Base-by-base conservation (phyloP, 2,113 vertebrate species). In the Poecilia latipinna region DNA sequence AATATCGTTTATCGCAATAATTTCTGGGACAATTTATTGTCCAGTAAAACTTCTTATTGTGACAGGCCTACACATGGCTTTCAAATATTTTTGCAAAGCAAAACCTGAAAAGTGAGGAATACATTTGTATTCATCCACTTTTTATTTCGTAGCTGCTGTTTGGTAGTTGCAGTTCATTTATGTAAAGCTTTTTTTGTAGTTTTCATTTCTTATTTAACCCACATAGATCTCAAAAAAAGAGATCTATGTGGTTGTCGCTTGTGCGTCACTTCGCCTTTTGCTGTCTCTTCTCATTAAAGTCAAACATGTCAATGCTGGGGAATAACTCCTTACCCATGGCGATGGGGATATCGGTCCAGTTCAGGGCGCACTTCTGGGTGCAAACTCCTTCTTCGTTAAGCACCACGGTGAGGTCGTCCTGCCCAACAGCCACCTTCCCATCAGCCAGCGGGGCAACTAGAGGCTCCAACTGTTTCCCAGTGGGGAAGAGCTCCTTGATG, bases 311-410 rank as follows among this genome's bases (percentile, higher is more conserved):
- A 22, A 24, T 5, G 24, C 12, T 35, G 2, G 51, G 51, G 51
- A 57, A 57, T 57, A 10, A 44, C 17, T 39, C 88, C 93, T 95
- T 90, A 99, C 98, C 98, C 98, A 99, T 99, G 32, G 97, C 96
- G 82, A 97, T 97, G 11, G 98, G 98, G 86, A 99, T 99, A 92
- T 99, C 98, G 4, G 98, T 99, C 98, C 98, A 99, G 85, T 98
- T 99, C 82, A 99, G 95, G 78, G 98, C 97, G 85, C 97, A 97
- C 74, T 99, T 99, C 93, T 99, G 97, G 22, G 98, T 98, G 89
- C 97, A 99, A 75, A 92, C 83, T 0, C 98, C 98, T 79, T 99
- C 98, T 86, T 99, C 98, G 4, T 99, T 98, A 24, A 99, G 93
- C 8, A 99, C 97, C 84, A 99, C 97, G 0, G 98, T 99, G 17